These are phyloP conservation scores for Buathra laborator DNA, from an alignment of 2,888 invertebrate species.

Conservation along the genomic window DNA sequence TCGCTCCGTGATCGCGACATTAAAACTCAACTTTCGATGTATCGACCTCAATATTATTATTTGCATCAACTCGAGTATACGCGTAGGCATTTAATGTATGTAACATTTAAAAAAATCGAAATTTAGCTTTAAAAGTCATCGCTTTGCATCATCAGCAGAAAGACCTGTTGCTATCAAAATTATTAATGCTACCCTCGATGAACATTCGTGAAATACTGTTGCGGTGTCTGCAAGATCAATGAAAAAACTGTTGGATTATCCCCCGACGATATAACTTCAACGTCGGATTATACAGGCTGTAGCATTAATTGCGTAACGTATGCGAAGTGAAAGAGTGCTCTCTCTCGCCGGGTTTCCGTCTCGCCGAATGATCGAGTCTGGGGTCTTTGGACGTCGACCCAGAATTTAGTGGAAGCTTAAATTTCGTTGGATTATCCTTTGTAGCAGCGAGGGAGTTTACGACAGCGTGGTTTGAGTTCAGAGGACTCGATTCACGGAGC, in stretches of 20 bases:
- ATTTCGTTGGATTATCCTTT: slow-evolving; percentile 57
- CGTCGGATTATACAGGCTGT: slow-evolving; percentile 14
- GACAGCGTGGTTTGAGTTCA: slow-evolving; percentile 6
- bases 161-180: neutral
- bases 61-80: neutral
- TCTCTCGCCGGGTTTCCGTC: neutral
- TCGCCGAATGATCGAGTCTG: slow-evolving; percentile 33
- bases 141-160: neutral
- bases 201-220: slow-evolving; percentile 5
- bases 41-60: slow-evolving; percentile 47
- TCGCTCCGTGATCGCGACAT: slow-evolving; percentile 8
- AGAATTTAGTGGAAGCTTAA: slow-evolving; percentile 52
- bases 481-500: slow-evolving; percentile 6
- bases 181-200: neutral
- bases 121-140: neutral
- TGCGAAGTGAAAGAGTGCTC: neutral
- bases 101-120: neutral
- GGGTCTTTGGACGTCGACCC: neutral
- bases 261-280: slow-evolving; percentile 8
- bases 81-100: slow-evolving; percentile 3
- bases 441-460: slow-evolving; percentile 34
- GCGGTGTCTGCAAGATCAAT: neutral
- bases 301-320: slow-evolving; percentile 29
- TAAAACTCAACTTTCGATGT: slow-evolving; percentile 44
- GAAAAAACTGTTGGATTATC: slow-evolving; percentile 15